A percentile compares a stretch with the other conserved stretches of the same genome.
These are phyloP conservation scores for Drosophila infuscata DNA, from an alignment of 2,888 invertebrate genomes.

Conservation along the genomic window DNA sequence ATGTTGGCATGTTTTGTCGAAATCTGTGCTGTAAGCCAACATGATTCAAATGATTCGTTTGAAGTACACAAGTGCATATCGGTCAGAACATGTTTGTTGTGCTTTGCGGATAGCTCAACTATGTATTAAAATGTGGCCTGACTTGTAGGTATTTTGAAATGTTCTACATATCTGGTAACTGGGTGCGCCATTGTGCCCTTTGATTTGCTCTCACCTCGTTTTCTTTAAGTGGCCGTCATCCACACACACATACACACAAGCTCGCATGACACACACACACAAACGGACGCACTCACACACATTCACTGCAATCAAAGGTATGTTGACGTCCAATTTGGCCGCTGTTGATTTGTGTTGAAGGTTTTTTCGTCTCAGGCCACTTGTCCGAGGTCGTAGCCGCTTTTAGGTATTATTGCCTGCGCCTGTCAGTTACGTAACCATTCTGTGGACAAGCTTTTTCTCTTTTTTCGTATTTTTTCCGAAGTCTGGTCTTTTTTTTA, in stretches of 20 bases:
- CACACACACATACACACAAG: conserved; percentile 4
- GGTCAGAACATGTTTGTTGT: conserved; percentile 23
- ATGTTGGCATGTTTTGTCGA: conserved; percentile 54
- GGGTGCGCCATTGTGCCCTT: conserved; percentile 39
- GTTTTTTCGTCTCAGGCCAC: conserved; percentile 27
- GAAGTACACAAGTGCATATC: conserved; percentile 23
- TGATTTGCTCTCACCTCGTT: conserved; percentile 26
- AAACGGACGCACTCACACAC: conserved; percentile 6
- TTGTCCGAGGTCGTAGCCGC: conserved; percentile 36
- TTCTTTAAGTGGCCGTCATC: conserved; percentile 37
- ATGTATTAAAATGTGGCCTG: conserved; percentile 32
- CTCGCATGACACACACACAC: conserved; percentile 15
- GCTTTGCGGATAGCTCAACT: conserved; percentile 45
- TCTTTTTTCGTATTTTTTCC: conserved; percentile 10
- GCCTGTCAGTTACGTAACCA: conserved; percentile 67
- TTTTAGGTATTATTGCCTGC: conserved; percentile 29
- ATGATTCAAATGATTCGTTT: conserved; percentile 34
- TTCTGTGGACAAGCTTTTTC: conserved; percentile 29
- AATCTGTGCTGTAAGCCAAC: conserved; percentile 49
- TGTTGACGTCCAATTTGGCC: conserved; percentile 75
- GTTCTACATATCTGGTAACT: background rate
- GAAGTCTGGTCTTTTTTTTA: conserved; percentile 31
- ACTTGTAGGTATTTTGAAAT: conserved; percentile 1
- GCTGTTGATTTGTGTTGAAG: conserved; percentile 71
- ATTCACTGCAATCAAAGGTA: conserved; percentile 65